Conservation (phyloP, 1,140 invertebrate species). For the Reticulitermes speratus region DNA sequence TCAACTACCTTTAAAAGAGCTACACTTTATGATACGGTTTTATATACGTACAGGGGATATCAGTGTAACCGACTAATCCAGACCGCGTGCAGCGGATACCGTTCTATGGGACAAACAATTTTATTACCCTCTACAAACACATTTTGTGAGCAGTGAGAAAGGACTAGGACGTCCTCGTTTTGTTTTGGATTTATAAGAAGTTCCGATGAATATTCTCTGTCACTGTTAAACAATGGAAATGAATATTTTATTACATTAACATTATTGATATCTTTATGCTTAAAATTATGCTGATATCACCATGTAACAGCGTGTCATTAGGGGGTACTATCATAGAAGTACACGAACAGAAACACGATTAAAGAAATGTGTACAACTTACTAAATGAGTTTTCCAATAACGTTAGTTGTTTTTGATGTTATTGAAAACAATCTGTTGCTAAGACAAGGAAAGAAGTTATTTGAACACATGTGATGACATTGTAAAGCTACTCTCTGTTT, state of each 20-base stretch:
- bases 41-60: neutral
- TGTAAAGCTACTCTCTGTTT: slow-evolving; percentile 4
- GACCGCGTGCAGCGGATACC: neutral
- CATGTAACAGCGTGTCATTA: neutral
- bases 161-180: neutral
- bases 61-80: neutral
- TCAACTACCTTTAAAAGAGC: neutral
- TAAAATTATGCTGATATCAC: neutral
- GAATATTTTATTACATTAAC: neutral
- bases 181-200: neutral
- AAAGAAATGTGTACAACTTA: neutral
- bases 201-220: neutral
- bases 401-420: neutral
- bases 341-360: neutral
- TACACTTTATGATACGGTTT: neutral
- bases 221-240: neutral
- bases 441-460: neutral
- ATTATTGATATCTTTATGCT: neutral
- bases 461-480: slow-evolving; percentile 21
- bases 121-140: neutral
- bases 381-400: neutral
- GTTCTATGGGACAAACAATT: neutral
- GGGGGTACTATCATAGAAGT: neutral
- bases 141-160: neutral
- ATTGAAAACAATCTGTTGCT: neutral